Percentiles rank a stretch among this genome's conserved stretches.
Conservation (phyloP, 2,888 invertebrate species). For the Chymomyza fuscimana region DNA sequence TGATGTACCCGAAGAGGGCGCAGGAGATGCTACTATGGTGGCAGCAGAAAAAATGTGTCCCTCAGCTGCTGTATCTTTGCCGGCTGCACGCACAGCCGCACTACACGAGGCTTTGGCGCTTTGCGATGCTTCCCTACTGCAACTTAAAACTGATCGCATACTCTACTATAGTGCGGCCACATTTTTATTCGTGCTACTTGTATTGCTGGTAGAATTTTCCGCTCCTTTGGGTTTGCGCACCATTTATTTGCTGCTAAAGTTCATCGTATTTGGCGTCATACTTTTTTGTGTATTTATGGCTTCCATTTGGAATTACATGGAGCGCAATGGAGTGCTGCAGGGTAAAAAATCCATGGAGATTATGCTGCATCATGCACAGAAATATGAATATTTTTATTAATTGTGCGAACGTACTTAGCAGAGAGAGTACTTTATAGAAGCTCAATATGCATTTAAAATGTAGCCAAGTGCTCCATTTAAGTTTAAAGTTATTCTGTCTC, state of each 20-base stretch:
- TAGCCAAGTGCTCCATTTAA: conserved; percentile 26
- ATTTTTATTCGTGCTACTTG: conserved; percentile 68
- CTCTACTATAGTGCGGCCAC: conserved; percentile 75
- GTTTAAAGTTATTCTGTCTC: conserved; percentile 22
- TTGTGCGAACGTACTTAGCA: not conserved
- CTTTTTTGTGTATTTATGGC: conserved; percentile 89
- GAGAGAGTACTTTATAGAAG: conserved; percentile 31
- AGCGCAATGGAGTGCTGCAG: conserved; percentile 88
- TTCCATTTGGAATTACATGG: conserved; percentile 90
- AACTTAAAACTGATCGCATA: conserved; percentile 75
- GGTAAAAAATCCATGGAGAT: conserved; percentile 87
- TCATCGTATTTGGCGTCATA: conserved; percentile 84
- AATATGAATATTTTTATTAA: conserved; percentile 66
- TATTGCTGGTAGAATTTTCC: conserved; percentile 72
- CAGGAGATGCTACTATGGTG: conserved; percentile 20
- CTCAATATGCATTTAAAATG: conserved; percentile 71
- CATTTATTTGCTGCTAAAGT: conserved; percentile 82
- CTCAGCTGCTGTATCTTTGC: not conserved
- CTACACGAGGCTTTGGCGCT: conserved; percentile 75
- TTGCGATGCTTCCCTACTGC: conserved; percentile 75
- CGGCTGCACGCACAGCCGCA: conserved; percentile 62
- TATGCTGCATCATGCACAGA: conserved; percentile 67
- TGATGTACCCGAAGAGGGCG: not conserved
- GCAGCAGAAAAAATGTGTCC: conserved; percentile 9
- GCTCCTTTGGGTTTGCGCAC: conserved; percentile 78